Conservation (phyloP, 2,113 vertebrate species). For the Smithornis capensis region DNA sequence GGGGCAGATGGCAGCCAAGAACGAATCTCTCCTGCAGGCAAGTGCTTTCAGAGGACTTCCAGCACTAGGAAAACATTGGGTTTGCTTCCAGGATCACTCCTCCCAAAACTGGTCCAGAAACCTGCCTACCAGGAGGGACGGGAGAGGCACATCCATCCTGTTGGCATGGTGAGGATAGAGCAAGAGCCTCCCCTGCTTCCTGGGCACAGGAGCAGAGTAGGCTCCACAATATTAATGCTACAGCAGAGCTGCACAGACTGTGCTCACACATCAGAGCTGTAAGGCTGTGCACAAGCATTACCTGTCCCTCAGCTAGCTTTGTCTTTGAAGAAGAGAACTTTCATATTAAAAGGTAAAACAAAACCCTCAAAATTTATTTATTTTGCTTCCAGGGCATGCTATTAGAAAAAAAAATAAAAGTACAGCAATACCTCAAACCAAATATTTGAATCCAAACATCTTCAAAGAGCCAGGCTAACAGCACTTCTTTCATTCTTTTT, state of each 20-base stretch:
- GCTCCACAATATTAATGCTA: not conserved
- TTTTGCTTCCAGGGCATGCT: not conserved
- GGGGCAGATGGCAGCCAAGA: not conserved
- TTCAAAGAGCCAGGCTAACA: slow-evolving; percentile 30
- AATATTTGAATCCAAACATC: not conserved
- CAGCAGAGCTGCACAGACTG: not conserved
- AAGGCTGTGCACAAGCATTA: not conserved
- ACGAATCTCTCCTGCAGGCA: rapidly evolving
- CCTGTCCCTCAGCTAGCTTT: not conserved
- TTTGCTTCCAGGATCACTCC: not conserved
- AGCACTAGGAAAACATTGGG: not conserved
- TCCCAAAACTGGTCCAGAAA: not conserved
- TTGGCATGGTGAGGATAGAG: rapidly evolving
- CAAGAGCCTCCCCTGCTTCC: not conserved
- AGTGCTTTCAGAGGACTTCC: not conserved
- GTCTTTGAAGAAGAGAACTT: not conserved
- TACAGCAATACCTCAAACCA: not conserved
- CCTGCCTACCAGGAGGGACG: not conserved
- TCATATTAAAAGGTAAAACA: not conserved
- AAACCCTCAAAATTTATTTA: not conserved
- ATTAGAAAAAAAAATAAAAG: not conserved
- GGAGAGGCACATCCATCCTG: rapidly evolving
- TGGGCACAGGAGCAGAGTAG: not conserved
- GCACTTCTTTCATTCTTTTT: not conserved
- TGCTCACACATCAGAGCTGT: rapidly evolving